Evolutionary conservation across 2,113 vertebrate genomes (phyloP).

Genomic region (Microtus montanus): DNA sequence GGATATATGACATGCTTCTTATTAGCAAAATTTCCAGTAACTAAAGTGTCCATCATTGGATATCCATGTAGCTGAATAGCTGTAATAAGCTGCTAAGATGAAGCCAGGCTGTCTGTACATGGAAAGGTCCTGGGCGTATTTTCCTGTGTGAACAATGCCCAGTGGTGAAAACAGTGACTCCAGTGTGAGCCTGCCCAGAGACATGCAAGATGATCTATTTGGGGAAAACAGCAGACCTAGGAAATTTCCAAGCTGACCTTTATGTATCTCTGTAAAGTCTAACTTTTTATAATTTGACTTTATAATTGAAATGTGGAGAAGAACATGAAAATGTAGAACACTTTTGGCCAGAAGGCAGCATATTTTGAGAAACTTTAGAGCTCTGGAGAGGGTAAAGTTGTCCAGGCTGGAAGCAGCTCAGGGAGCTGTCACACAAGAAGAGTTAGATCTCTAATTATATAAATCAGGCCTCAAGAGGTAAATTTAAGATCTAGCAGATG

Average conservation of each 20-base stretch:
- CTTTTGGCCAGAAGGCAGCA: not conserved
- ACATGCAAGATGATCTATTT: not conserved
- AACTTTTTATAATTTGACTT: constrained; percentile 53
- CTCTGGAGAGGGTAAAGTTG: not conserved
- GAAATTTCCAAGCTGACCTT: constrained; percentile 3
- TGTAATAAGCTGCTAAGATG: constrained; percentile 13
- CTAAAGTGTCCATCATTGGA: not conserved
- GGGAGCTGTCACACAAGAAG: not conserved
- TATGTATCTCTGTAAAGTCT: not conserved
- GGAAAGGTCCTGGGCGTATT: not conserved
- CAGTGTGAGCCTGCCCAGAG: not conserved
- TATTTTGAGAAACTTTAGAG: not conserved
- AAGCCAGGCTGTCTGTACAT: not conserved
- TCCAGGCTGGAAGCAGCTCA: not conserved
- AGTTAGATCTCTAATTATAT: not conserved
- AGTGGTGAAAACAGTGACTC: not conserved
- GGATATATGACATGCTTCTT: constrained; percentile 23
- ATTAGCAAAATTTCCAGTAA: not conserved
- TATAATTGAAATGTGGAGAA: constrained; percentile 25
- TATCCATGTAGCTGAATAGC: not conserved
- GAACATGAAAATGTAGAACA: constrained; percentile 25
- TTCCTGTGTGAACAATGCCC: not conserved
- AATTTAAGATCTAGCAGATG: not conserved
- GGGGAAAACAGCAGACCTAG: not conserved
- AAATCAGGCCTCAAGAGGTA: not conserved